A percentile compares a stretch with the other conserved stretches of the same genome.
Evolutionary conservation across 2,797 vertebrate genomes (phyloP).

Genomic region (Apogon talboti): DNA sequence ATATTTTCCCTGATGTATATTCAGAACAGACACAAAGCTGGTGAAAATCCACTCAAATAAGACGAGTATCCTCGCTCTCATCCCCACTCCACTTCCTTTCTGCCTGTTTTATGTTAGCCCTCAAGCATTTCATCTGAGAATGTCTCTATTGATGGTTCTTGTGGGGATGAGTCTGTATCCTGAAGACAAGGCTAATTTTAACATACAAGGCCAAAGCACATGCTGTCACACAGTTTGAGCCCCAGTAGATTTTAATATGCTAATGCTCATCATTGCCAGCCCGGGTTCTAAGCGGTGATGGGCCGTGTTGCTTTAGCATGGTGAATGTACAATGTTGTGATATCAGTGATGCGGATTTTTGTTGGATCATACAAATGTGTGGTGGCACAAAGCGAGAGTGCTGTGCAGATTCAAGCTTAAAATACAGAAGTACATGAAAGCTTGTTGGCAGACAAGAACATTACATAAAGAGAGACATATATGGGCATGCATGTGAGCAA

Average conservation of each 20-base stretch:
- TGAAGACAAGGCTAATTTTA: slow-evolving; percentile 45
- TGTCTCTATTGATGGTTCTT: slow-evolving; percentile 35
- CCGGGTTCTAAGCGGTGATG: slow-evolving; percentile 24
- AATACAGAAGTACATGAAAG: slow-evolving; percentile 5
- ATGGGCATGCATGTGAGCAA: background rate
- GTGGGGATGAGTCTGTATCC: slow-evolving; percentile 32
- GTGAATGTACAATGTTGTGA: slow-evolving; percentile 16
- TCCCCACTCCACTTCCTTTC: slow-evolving; percentile 3
- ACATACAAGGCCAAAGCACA: slow-evolving; percentile 15
- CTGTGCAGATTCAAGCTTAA: slow-evolving; percentile 3
- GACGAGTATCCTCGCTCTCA: slow-evolving; percentile 13
- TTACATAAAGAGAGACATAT: slow-evolving; percentile 11
- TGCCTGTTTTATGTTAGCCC: slow-evolving; percentile 19
- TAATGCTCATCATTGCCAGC: slow-evolving; percentile 54
- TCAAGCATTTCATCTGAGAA: slow-evolving; percentile 39
- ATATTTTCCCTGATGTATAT: slow-evolving; percentile 28
- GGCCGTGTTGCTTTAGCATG: slow-evolving; percentile 22
- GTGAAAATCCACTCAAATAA: slow-evolving; percentile 16
- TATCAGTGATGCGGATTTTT: slow-evolving; percentile 24
- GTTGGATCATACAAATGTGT: slow-evolving; percentile 19
- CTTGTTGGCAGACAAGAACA: slow-evolving; percentile 7
- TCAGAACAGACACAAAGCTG: slow-evolving; percentile 14
- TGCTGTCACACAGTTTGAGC: slow-evolving; percentile 29
- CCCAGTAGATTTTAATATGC: slow-evolving; percentile 49
- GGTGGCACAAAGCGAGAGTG: background rate